A percentile compares a stretch with the other conserved stretches of the same genome.
These are phyloP conservation scores for Malurus melanocephalus DNA, from an alignment of 2,113 vertebrate genomes.

Conservation along the genomic window DNA sequence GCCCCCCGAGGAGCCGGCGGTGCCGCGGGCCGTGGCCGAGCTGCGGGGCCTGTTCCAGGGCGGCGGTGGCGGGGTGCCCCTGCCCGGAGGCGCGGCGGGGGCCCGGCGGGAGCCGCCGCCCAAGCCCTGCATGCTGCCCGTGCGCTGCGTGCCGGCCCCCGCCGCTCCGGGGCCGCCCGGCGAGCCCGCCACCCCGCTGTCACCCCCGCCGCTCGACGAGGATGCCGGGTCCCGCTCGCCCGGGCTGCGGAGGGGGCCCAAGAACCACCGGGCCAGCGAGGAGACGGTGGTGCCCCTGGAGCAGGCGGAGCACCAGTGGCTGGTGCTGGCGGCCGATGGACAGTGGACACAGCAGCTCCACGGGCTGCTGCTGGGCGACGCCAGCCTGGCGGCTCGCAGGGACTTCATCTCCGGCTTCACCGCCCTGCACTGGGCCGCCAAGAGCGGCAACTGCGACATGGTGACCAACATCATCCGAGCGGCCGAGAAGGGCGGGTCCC, in stretches of 20 bases:
- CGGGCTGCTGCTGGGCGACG: conserved; percentile 83
- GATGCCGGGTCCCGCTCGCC: conserved; percentile 59
- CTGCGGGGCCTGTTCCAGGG: too few relatives aligned
- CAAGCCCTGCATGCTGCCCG: conserved; percentile 80
- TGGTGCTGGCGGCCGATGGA: conserved; percentile 79
- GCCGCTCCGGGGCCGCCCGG: background rate
- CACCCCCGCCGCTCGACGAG: background rate
- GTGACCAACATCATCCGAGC: conserved; percentile 76
- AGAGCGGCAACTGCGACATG: conserved; percentile 84
- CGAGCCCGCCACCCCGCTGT: background rate
- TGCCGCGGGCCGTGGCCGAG: too few relatives aligned
- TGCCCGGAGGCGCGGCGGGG: too few relatives aligned
- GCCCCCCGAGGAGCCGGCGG: too few relatives aligned
- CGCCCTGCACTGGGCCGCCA: conserved; percentile 92
- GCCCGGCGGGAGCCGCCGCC: background rate
- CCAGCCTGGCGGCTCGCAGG: conserved; percentile 79
- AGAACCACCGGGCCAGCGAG: conserved; percentile 62
- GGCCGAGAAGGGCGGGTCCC: conserved; percentile 60
- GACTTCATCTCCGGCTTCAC: conserved; percentile 94
- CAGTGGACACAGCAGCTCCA: conserved; percentile 84
- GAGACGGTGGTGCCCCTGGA: conserved; percentile 78
- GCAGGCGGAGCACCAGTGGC: conserved; percentile 83
- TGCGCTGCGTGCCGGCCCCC: conserved; percentile 68
- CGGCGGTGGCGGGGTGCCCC: too few relatives aligned
- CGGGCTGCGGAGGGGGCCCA: conserved; percentile 30